A percentile compares a stretch with the other conserved stretches of the same genome.
Evolutionary conservation across 1,140 invertebrate genomes (phyloP).

Genomic region (Drosophila busckii): DNA sequence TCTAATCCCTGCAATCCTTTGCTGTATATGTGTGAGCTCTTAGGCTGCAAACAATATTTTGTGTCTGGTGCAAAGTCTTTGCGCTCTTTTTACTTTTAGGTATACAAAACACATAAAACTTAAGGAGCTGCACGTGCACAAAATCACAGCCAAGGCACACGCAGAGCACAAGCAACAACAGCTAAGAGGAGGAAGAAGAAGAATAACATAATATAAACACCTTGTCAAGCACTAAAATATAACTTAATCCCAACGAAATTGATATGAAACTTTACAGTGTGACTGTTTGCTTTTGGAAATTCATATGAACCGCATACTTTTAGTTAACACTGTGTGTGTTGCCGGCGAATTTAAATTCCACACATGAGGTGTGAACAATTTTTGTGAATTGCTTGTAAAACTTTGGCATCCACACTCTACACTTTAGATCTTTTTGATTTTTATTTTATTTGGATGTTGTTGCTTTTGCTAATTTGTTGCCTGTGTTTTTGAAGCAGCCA

Average conservation of each 20-base stretch:
- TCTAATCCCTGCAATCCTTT: too few species aligned
- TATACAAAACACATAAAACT: slow-evolving; percentile 55
- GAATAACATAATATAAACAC: slow-evolving; percentile 53
- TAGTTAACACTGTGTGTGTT: background rate
- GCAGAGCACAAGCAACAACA: slow-evolving; percentile 10
- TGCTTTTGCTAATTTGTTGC: slow-evolving; percentile 54
- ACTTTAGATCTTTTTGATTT: slow-evolving; percentile 25
- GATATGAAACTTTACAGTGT: slow-evolving; percentile 63
- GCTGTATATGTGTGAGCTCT: too few species aligned
- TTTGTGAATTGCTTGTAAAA: slow-evolving; percentile 33
- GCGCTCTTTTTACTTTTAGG: too few species aligned
- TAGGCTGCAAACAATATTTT: slow-evolving; percentile 61
- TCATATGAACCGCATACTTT: too few species aligned
- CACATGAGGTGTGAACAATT: slow-evolving; percentile 66
- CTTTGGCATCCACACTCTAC: slow-evolving; percentile 23
- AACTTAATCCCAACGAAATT: slow-evolving; percentile 71
- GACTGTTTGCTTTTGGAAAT: slow-evolving; percentile 7
- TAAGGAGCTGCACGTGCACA: slow-evolving; percentile 62
- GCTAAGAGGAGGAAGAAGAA: background rate
- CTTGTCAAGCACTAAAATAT: slow-evolving; percentile 69
- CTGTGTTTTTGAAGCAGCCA: slow-evolving; percentile 63
- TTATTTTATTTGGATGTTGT: slow-evolving; percentile 14
- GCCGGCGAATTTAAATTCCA: slow-evolving; percentile 60
- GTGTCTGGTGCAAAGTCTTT: slow-evolving; percentile 24
- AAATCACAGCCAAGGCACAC: slow-evolving; percentile 53